Evolutionary conservation across 1,140 invertebrate genomes (phyloP).

Genomic region (Stenopsyche tienmushanensis): DNA sequence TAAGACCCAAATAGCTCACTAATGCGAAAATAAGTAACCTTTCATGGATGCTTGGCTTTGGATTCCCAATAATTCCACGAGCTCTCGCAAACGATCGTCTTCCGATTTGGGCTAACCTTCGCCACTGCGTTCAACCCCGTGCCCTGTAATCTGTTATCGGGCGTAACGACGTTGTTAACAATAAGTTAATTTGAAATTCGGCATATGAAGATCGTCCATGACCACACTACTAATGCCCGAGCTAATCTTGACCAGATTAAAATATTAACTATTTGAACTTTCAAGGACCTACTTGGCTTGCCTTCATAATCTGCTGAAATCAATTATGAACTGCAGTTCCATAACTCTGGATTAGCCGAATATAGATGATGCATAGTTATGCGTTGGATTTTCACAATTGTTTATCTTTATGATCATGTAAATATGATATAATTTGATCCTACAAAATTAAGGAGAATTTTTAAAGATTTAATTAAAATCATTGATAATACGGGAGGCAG

Average conservation of each 20-base stretch:
- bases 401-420: too few relatives aligned
- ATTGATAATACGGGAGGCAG: too few relatives aligned
- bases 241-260: not conserved
- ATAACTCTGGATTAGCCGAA: not conserved
- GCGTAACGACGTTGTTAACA: conserved; percentile 21
- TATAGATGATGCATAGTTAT: not conserved
- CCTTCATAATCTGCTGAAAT: not conserved
- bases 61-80: too few relatives aligned
- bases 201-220: conserved; percentile 20
- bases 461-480: too few relatives aligned
- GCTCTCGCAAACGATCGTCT: not conserved
- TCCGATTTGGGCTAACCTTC: not conserved
- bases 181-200: conserved; percentile 23
- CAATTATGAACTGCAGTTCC: not conserved
- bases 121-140: not conserved
- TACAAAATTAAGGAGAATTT: too few relatives aligned
- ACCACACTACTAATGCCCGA: conserved; percentile 22
- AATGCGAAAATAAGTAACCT: too few relatives aligned
- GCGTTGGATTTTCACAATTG: not conserved
- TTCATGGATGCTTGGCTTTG: too few relatives aligned
- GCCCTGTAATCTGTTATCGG: conserved; percentile 3
- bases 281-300: not conserved
- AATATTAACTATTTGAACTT: conserved; percentile 3
- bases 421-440: too few relatives aligned
- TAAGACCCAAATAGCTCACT: too few relatives aligned